Base-by-base conservation (phyloP, 2,888 invertebrate genomes). In the Aphidius colemani region DNA sequence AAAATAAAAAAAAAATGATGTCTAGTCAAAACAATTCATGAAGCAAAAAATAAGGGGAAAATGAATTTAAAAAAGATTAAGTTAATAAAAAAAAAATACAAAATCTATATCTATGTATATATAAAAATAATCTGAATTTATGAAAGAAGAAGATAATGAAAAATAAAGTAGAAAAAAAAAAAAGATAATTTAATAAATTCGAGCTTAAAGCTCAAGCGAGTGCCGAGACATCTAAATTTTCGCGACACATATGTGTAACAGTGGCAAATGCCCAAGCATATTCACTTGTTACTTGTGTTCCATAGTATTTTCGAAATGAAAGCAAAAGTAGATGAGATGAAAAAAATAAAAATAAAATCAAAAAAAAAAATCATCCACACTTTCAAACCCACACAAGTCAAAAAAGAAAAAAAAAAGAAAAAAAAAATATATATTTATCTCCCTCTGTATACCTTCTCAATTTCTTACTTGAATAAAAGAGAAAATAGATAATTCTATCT, bases 21-120 rank as follows among this genome's bases (percentile, higher is more conserved):
- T 65, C 49, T 76, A 78, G 77, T 76, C 78, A 76, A 79, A 79
- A 78, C 78, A 78, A 68, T 71, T 69, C 63, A 71, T 79, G 79
- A 78, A 68, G 78, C 78, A 79, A 79, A 79, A 77, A 79, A 77
- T 73, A 72, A 74, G 72, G 67, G 61, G 66, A 45, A 53, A 63
- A 63, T 50, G 61, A 43, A 10, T 55, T 9, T 41, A 60, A 60
- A 49, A 50, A 49, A 39, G 66, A 64, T 43, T 53, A 44, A 55
- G 13, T 9, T 11, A 44, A 48, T 48, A 57, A 50, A 50, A 39
- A 10, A 43, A 44, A 30, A 30, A 30, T 44, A 44, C 50, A 60
- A 64, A 51, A 56, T 44, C 3, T 5, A 30, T 4, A n/a, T n/a
- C n/a, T n/a, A n/a, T n/a, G n/a, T n/a, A 0, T 30, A 30, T 30